phyloP scores from a whole-genome alignment of 1,140 invertebrate genomes.

The Nylanderia fulva region DNA sequence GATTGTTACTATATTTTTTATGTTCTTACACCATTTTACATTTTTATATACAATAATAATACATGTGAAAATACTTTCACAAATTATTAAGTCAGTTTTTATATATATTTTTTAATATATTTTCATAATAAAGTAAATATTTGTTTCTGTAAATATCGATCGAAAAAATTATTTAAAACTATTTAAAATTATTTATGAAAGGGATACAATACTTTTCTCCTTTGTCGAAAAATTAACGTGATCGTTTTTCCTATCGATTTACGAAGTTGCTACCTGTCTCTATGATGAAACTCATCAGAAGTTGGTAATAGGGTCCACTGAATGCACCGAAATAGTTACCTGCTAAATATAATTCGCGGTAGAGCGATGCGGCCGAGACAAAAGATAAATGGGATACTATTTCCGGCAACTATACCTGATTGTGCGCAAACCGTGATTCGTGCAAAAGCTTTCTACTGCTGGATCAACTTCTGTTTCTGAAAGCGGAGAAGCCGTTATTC shows the following conservation, averaged over 20 bases:
- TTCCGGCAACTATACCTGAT: conserved; percentile 41
- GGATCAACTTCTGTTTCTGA: conserved; percentile 24
- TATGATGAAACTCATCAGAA: conserved; percentile 8
- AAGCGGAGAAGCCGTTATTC: not conserved
- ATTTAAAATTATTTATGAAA: not conserved
- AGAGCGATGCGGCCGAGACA: conserved; percentile 21
- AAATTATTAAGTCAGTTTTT: not conserved
- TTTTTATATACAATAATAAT: not conserved
- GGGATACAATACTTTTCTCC: not conserved
- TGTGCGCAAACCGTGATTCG: conserved; percentile 11
- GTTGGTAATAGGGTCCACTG: conserved; percentile 63
- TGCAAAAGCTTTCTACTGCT: conserved; percentile 51
- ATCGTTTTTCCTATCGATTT: not conserved
- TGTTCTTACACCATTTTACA: not conserved
- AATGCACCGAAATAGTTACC: conserved; percentile 64
- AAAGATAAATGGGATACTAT: conserved; percentile 54
- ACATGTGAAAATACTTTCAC: not conserved
- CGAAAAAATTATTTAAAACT: too few relatives aligned
- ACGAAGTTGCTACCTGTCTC: not conserved
- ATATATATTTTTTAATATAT: too few relatives aligned
- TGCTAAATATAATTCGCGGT: conserved; percentile 68
- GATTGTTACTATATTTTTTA: not conserved
- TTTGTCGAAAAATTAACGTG: not conserved
- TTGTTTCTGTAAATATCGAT: not conserved
- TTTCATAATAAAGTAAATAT: not conserved